phyloP scores from a whole-genome alignment of 64 coral and sea anemone species.

The Stichodactyla mertensii region DNA sequence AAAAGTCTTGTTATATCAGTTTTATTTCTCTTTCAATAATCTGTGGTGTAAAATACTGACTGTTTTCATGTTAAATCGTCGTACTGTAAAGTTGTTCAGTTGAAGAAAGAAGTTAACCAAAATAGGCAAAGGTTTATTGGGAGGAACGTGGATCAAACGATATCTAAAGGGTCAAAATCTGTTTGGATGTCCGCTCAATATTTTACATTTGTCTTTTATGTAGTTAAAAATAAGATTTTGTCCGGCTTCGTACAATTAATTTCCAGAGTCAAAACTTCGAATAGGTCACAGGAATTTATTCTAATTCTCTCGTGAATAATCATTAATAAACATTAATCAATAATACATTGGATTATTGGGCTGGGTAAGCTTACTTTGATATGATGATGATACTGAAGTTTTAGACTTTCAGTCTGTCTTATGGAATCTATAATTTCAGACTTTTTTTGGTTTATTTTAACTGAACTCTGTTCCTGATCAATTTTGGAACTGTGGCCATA shows the following conservation, averaged over 20 bases:
- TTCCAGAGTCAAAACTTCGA: neutral
- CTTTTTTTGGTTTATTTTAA: no score
- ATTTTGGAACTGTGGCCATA: neutral
- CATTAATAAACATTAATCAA: neutral
- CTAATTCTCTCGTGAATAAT: neutral
- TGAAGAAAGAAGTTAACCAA: neutral
- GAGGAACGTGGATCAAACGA: neutral
- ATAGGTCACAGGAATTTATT: neutral
- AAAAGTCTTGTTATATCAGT: neutral
- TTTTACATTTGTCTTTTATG: neutral
- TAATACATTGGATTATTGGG: neutral
- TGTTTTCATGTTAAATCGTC: neutral
- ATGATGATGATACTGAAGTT: neutral
- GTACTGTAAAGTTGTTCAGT: neutral
- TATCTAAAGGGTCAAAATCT: slow-evolving; percentile 2
- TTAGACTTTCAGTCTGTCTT: slow-evolving; percentile 4
- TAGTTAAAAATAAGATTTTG: neutral
- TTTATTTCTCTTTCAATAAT: no score
- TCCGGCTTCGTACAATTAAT: neutral
- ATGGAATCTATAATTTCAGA: neutral
- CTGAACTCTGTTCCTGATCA: no score
- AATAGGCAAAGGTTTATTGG: neutral
- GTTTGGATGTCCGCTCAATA: neutral
- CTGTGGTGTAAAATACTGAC: no score
- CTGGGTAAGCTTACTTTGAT: neutral